phyloP scores from a whole-genome alignment of 2,797 vertebrate genomes.

The Meda fulgida region DNA sequence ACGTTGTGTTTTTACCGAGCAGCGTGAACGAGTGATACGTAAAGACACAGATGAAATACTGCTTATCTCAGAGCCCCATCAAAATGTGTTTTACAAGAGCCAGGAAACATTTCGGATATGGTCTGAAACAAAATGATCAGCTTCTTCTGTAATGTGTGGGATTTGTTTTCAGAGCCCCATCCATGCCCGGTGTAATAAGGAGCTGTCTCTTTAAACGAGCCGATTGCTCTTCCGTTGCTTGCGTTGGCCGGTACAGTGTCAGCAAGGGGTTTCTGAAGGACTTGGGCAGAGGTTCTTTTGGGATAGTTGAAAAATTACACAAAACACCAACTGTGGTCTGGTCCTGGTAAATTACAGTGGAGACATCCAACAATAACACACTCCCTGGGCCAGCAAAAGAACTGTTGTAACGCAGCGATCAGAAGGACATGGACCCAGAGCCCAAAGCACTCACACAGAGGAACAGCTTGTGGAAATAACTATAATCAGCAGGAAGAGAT shows the following conservation, averaged over 20 bases:
- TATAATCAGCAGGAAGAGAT: constrained; percentile 72
- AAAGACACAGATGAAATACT: constrained; percentile 18
- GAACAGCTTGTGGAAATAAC: constrained; percentile 79
- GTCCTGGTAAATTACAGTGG: constrained; percentile 64
- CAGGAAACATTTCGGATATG: constrained; percentile 2
- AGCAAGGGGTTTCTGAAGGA: constrained; percentile 54
- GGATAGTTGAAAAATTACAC: constrained; percentile 54
- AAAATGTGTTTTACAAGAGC: neutral
- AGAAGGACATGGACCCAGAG: constrained; percentile 49
- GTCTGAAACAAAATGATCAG: constrained; percentile 2
- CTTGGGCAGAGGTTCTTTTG: constrained; percentile 24
- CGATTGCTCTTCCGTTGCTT: constrained; percentile 52
- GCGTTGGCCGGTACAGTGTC: constrained; percentile 50
- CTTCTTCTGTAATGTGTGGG: constrained; percentile 22
- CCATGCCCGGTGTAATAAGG: constrained; percentile 43
- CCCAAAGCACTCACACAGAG: constrained; percentile 63
- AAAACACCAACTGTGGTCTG: constrained; percentile 64
- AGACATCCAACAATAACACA: constrained; percentile 69
- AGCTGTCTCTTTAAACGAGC: constrained; percentile 44
- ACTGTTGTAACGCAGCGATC: constrained; percentile 65
- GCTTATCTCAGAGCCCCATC: neutral
- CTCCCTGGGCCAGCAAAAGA: constrained; percentile 37
- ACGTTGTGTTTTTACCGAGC: neutral
- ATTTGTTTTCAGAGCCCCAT: constrained; percentile 15
- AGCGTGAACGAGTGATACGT: neutral